Evolutionary conservation across 2,888 invertebrate genomes (phyloP).

Genomic region (Drosophila mayaguana): DNA sequence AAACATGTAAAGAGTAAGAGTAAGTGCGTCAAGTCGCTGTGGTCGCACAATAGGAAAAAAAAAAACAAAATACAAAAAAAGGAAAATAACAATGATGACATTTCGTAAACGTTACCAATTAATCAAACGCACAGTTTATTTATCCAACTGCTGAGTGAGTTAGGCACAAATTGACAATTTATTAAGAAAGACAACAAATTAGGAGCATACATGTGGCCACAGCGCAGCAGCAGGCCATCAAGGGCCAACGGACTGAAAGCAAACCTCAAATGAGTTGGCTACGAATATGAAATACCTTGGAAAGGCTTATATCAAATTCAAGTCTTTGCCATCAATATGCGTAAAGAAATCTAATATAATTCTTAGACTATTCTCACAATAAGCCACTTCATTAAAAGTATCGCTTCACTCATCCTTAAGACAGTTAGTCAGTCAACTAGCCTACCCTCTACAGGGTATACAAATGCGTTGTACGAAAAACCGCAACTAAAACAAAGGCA

Average conservation of each 20-base stretch:
- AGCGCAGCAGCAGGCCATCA: constrained; percentile 39
- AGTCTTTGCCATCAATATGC: background rate
- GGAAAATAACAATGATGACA: constrained; percentile 12
- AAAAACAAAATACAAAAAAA: constrained; percentile 5
- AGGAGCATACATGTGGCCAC: constrained; percentile 33
- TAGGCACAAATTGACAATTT: constrained; percentile 63
- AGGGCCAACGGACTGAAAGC: constrained; percentile 5
- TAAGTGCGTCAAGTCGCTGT: constrained; percentile 13
- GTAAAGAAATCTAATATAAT: no score
- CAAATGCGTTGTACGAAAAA: constrained; percentile 1
- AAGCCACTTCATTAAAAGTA: background rate
- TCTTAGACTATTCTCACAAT: background rate
- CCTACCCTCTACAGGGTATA: constrained; percentile 34
- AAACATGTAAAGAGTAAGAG: constrained; percentile 19
- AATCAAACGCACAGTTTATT: constrained; percentile 52
- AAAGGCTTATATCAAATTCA: background rate
- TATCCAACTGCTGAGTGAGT: constrained; percentile 52
- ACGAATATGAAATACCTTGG: constrained; percentile 17
- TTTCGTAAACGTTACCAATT: constrained; percentile 46
- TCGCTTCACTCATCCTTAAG: background rate
- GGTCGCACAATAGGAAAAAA: constrained; percentile 3
- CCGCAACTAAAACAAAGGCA: constrained; percentile 32
- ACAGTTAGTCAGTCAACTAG: background rate
- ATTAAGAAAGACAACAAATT: constrained; percentile 51
- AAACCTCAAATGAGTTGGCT: no score